Base-by-base conservation (phyloP, 2,113 vertebrate species). In the Gymnobelideus leadbeateri region DNA sequence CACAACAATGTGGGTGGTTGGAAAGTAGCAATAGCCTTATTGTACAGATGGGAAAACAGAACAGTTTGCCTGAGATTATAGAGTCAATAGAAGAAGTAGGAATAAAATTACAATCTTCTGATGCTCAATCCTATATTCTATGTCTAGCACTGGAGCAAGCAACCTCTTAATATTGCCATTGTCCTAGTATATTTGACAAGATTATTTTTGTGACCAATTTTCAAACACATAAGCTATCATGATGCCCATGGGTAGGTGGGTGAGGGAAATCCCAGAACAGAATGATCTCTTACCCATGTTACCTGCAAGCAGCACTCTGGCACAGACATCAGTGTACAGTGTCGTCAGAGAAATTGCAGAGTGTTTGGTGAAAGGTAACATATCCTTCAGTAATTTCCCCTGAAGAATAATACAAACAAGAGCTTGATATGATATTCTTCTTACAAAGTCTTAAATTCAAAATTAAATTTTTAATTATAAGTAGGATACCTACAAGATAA, bases 301-400 rank as follows among this genome's bases (percentile, higher is more conserved):
- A 46, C 97, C 98, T 53, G 98, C 96, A 95, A 98, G 90, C 52
- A 99, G 98, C 77, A 97, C 89, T 93, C 97, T 97, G 91, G 92
- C 47, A 51, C 97, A 98, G 10, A 89, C 84, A n/a, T 98, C 98
- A 19, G 97, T 97, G 31, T 97, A 96, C 7, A 99, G 51, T 0
- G 96, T 96, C 23, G 98, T 99, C 95, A 99, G 95, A 94, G 98
- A 97, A 98, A 98, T 98, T 94, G 98, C 95, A 24, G 98, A 94
- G 61, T 97, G 95, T 57, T 98, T 98, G 50, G 98, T 98, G 97
- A 98, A 98, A 91, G 98, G 98, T 43, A 97, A 47, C 93, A 98
- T 94, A 95, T 98, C 96, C 96, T 98, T 98, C 89, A 99, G 91
- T 52, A 99, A 94, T 4, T 94, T 98, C 95, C 98, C 98, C 98